Base-by-base conservation (phyloP, 2,888 invertebrate species). In the Selenia dentaria region DNA sequence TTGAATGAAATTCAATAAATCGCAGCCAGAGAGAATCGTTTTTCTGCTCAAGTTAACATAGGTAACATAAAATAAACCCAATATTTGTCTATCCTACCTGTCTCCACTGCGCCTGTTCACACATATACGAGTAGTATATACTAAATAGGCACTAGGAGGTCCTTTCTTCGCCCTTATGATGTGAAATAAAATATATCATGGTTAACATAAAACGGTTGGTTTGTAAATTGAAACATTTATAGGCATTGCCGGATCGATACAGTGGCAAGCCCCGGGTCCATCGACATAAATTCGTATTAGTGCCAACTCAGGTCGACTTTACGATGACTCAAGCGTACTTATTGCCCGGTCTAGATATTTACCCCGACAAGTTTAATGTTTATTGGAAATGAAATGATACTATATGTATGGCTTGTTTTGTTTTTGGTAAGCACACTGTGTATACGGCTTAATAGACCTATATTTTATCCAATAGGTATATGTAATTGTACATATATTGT, bases 281-380 rank as follows among this genome's bases (percentile, higher is more conserved):
- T 82, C 74, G 87, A 87, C 86, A 85, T 89, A 88, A 89, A 90
- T 88, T 82, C 79, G 85, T 75, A 89, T 90, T 88, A 89, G 80
- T 84, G 89, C 85, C 88, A 84, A 79, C 85, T 85, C 80, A 79
- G 82, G 84, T 83, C 88, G 85, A 83, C 83, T 89, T 88, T 88
- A 86, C 87, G 85, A 79, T 75, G 80, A 76, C 79, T 79, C 78
- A 75, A 68, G 62, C 71, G 76, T 80, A 82, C 85, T 86, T 86
- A 87, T 82, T 83, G 82, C 77, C 58, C 65, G 70, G 69, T 74
- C 71, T 77, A 74, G 76, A 72, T 81, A 81, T 78, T 77, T 78
- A 69, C 70, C 66, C 40, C 67, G 56, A 60, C 73, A 66, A 69
- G 61, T 70, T 76, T 77, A 79, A 78, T 75, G 70, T 75, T 77